Evolutionary conservation across 2,113 vertebrate genomes (phyloP).

Genomic region (Gobius niger): DNA sequence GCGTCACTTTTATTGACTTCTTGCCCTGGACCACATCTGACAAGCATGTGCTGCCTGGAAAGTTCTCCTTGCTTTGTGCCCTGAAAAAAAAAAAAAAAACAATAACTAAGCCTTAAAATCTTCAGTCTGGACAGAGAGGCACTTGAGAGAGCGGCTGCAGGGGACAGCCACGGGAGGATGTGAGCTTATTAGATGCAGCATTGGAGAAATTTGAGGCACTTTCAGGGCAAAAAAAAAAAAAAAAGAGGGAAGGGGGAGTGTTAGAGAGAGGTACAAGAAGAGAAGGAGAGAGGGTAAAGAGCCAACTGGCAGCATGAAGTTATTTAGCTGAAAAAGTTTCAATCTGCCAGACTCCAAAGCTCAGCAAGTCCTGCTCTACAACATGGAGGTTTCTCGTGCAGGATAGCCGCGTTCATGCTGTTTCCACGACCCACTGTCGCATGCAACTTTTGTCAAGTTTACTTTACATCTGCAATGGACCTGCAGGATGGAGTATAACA

Average conservation of each 20-base stretch:
- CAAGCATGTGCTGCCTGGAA: slow-evolving; percentile 71
- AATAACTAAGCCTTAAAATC: slow-evolving; percentile 51
- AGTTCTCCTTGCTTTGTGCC: slow-evolving; percentile 67
- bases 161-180: slow-evolving; percentile 35
- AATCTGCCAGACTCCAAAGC: slow-evolving; percentile 77
- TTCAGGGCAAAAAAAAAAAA: slow-evolving; percentile 6
- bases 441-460: slow-evolving; percentile 32
- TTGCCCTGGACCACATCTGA: slow-evolving; percentile 73
- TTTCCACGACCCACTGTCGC: slow-evolving; percentile 35
- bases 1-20: slow-evolving; percentile 31
- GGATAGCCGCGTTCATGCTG: slow-evolving; percentile 25
- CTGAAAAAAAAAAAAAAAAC: slow-evolving; percentile 51
- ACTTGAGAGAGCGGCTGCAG: slow-evolving; percentile 51
- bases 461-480: slow-evolving; percentile 82
- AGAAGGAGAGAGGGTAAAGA: slow-evolving; percentile 58
- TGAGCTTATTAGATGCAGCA: slow-evolving; percentile 25
- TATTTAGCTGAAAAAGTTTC: slow-evolving; percentile 68
- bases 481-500: slow-evolving; percentile 93
- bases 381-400: slow-evolving; percentile 59
- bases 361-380: slow-evolving; percentile 71
- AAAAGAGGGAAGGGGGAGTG: slow-evolving; percentile 39
- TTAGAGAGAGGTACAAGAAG: slow-evolving; percentile 47
- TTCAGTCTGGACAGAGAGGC: slow-evolving; percentile 43
- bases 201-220: slow-evolving; percentile 38
- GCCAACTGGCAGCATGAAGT: slow-evolving; percentile 75